These are phyloP conservation scores for Macquaria australasica DNA, from an alignment of 2,113 vertebrate species.

Conservation along the genomic window DNA sequence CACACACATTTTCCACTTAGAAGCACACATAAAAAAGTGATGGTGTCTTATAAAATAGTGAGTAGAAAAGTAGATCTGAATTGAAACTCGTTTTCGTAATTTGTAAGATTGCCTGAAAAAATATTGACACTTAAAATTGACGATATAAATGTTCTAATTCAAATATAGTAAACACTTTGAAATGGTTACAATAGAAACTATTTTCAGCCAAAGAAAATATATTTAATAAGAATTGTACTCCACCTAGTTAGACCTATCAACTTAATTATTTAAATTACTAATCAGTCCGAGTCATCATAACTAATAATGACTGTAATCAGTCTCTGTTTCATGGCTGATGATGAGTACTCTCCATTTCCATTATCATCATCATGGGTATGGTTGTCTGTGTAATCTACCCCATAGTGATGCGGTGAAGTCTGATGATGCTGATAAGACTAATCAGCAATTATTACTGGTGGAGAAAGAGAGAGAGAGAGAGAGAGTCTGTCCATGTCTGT, in stretches of 20 bases:
- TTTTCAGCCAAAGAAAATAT: conserved; percentile 15
- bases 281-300: conserved; percentile 72
- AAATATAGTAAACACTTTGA: neutral
- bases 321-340: conserved; percentile 66
- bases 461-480: neutral
- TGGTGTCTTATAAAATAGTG: neutral
- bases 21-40: neutral
- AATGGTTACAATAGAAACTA: conserved; percentile 3
- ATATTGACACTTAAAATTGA: neutral
- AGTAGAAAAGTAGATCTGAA: neutral
- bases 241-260: conserved; percentile 38
- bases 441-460: conserved; percentile 66
- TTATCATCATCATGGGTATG: conserved; percentile 64
- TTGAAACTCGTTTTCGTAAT: neutral
- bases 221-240: conserved; percentile 21
- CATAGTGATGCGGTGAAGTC: conserved; percentile 56
- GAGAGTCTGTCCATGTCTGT: neutral
- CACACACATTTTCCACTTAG: neutral
- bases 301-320: conserved; percentile 75
- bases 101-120: neutral
- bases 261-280: conserved; percentile 71
- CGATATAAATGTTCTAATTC: neutral
- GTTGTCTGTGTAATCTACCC: conserved; percentile 74
- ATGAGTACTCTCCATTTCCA: conserved; percentile 68
- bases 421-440: conserved; percentile 65